Evolutionary conservation across 2,797 vertebrate species (phyloP).

Genomic region (Mus spretus): DNA sequence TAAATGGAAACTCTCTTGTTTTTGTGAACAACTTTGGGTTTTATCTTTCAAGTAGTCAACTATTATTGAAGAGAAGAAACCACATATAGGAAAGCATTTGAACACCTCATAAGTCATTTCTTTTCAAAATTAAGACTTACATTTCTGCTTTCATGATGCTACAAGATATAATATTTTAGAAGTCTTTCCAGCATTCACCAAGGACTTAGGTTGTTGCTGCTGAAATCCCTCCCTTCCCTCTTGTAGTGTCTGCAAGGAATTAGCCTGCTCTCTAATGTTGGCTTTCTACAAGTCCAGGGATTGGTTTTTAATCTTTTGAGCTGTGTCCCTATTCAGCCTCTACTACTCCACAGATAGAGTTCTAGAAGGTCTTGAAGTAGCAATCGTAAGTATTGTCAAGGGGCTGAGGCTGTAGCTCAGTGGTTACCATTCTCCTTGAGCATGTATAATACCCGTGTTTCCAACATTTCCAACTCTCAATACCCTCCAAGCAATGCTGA

Average conservation of each 20-base stretch:
- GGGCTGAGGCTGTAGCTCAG: not conserved
- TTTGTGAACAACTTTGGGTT: not conserved
- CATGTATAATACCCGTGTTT: not conserved
- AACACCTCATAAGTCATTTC: not conserved
- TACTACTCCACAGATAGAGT: not conserved
- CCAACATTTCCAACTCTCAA: not conserved
- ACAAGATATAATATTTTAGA: not conserved
- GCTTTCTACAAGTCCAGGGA: not conserved
- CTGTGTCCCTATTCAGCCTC: not conserved
- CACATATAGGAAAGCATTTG: not conserved
- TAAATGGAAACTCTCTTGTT: not conserved
- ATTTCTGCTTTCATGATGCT: not conserved
- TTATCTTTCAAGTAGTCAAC: constrained; percentile 10
- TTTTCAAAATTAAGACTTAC: constrained; percentile 57
- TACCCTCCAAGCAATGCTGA: not conserved
- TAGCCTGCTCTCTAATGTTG: not conserved
- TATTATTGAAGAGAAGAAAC: not conserved
- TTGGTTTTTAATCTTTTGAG: not conserved
- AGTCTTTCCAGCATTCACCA: constrained; percentile 30
- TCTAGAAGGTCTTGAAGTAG: constrained; percentile 3
- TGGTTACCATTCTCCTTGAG: not conserved
- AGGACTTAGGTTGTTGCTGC: not conserved
- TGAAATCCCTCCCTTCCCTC: too few relatives aligned
- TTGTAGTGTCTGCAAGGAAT: not conserved
- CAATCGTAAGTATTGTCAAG: not conserved